Base-by-base conservation (phyloP, 2,113 vertebrate genomes). In the Dromiciops gliroides region DNA sequence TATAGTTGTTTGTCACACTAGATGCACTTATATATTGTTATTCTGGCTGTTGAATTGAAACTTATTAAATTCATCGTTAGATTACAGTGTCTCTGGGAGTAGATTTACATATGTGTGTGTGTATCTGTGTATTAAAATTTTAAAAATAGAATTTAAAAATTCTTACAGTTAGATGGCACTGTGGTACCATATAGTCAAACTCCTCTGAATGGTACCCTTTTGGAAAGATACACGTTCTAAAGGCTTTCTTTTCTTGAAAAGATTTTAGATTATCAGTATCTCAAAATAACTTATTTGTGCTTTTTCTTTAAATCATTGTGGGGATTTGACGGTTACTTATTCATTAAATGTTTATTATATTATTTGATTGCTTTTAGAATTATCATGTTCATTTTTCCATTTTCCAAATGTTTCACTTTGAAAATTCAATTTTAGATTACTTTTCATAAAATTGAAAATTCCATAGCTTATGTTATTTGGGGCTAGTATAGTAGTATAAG, bases 91-190 rank as follows among this genome's bases (percentile, higher is more conserved):
- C 49, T 60, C 12, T 48, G 67, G 91, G 60, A 89, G 48, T 89
- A 48, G 51, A 23, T 91, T 91, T 51, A 24, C 3, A 22, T 24
- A 7, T 51, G 11, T 50, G 23, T 52, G 51, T 92, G 51, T 50
- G 47, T 12, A 49, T 90, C 51, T 75, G 91, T 60, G 75, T 50
- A 37, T 88, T 44, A n/a, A n/a, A n/a, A n/a, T n/a, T n/a, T n/a
- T n/a, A n/a, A n/a, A n/a, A n/a, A n/a, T n/a, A n/a, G n/a, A n/a
- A n/a, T n/a, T n/a, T n/a, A 90, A 92, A 89, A 26, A 26, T n/a
- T 94, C 83, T 88, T 75, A 83, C 75, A 94, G 25, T 83, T 56
- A 90, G 91, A 53, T 28, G 50, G n/a, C 26, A 75, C 48, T 50
- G 0, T 83, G 53, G 49, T 90, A 47, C 48, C 44, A 14, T 83